Percentiles rank a stretch among this genome's conserved stretches.
These are phyloP conservation scores for Indri indri DNA, from an alignment of 2,113 vertebrate species.

Conservation along the genomic window DNA sequence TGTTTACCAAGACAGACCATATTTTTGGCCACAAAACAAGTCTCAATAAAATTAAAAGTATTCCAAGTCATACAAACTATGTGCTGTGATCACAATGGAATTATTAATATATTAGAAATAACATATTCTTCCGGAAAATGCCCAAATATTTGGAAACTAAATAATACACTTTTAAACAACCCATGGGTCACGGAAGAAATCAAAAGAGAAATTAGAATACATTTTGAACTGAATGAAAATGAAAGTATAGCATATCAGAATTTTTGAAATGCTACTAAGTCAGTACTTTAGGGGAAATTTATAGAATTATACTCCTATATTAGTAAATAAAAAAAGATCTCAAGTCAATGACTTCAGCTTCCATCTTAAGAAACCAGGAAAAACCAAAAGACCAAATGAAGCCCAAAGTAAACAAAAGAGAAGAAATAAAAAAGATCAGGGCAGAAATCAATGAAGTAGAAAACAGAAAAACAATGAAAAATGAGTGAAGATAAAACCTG, in stretches of 20 bases:
- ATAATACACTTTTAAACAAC: background rate
- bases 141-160: background rate
- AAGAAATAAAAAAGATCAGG: background rate
- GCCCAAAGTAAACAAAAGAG: background rate
- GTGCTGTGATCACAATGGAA: background rate
- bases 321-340: background rate
- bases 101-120: background rate
- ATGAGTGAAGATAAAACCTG: background rate
- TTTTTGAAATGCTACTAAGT: background rate
- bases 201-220: background rate
- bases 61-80: background rate
- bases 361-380: background rate
- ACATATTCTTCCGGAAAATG: background rate
- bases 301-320: background rate
- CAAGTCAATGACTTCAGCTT: background rate
- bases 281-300: background rate
- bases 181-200: background rate
- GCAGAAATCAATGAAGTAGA: background rate
- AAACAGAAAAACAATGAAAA: background rate
- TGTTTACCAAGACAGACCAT: background rate
- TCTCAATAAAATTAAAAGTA: background rate
- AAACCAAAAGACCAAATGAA: background rate
- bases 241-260: background rate
- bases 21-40: background rate
- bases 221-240: background rate